These are phyloP conservation scores for Drosophila ezoana DNA, from an alignment of 2,888 invertebrate genomes.

Conservation along the genomic window DNA sequence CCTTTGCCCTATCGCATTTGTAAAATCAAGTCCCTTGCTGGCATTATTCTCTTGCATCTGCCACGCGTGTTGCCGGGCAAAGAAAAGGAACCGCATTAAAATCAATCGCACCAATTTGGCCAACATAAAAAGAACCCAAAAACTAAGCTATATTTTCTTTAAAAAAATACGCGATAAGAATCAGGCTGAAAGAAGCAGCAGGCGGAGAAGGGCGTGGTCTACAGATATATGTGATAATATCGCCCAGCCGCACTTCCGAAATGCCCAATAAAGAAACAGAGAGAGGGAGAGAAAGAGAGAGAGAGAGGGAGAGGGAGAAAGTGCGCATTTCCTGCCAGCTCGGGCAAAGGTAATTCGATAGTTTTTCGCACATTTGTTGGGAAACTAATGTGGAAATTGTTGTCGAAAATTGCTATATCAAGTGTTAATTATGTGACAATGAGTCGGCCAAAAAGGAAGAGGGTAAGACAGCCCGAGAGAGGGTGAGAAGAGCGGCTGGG, in stretches of 20 bases:
- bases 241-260: slow-evolving; percentile 62
- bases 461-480: not conserved
- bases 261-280: not conserved
- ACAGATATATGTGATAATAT: slow-evolving; percentile 56
- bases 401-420: slow-evolving; percentile 72
- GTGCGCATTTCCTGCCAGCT: slow-evolving; percentile 71
- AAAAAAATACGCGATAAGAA: slow-evolving; percentile 44
- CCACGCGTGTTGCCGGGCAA: slow-evolving; percentile 41
- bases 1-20: not conserved
- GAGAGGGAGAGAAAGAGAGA: not conserved
- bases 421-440: slow-evolving; percentile 81
- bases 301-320: slow-evolving; percentile 7
- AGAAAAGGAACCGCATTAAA: slow-evolving; percentile 42
- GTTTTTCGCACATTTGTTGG: slow-evolving; percentile 75
- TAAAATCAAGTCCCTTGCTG: not conserved
- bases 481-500: too few relatives aligned
- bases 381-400: slow-evolving; percentile 40
- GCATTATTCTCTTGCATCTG: slow-evolving; percentile 34
- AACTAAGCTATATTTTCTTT: slow-evolving; percentile 26
- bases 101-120: slow-evolving; percentile 70
- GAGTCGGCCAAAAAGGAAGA: slow-evolving; percentile 56
- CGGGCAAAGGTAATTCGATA: slow-evolving; percentile 63
- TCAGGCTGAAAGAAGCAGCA: slow-evolving; percentile 9
- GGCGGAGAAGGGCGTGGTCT: slow-evolving; percentile 1
- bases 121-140: slow-evolving; percentile 13